Evolutionary conservation across 2,113 vertebrate genomes (phyloP).

Genomic region (Urocolius indicus): DNA sequence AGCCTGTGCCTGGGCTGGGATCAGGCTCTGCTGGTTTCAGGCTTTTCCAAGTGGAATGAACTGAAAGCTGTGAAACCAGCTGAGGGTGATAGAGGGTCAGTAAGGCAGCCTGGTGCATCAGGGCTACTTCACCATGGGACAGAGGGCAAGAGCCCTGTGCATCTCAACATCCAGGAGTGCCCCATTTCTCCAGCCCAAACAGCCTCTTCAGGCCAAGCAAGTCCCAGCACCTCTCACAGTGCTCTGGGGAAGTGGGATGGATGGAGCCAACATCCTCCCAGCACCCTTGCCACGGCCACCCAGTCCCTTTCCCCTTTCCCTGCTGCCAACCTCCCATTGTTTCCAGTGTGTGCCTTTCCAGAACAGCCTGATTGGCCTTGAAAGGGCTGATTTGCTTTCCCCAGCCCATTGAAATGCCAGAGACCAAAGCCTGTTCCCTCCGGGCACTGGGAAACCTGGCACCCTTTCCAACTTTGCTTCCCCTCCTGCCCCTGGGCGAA

Average conservation of each 20-base stretch:
- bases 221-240: neutral
- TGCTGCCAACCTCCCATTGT: neutral
- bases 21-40: neutral
- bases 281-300: neutral
- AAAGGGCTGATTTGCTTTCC: slow-evolving; percentile 58
- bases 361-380: slow-evolving; percentile 6
- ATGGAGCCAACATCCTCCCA: neutral
- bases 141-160: rapidly evolving
- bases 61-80: neutral
- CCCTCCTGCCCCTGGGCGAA: slow-evolving; percentile 25
- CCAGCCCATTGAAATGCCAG: neutral
- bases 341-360: neutral
- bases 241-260: neutral
- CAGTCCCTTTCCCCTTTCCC: neutral
- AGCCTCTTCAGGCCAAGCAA: neutral
- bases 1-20: rapidly evolving
- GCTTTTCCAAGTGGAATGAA: neutral
- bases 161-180: neutral
- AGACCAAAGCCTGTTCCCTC: slow-evolving; percentile 58
- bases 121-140: neutral
- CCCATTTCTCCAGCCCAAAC: neutral
- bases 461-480: slow-evolving; percentile 41
- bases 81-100: neutral
- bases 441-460: slow-evolving; percentile 50
- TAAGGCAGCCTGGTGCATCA: rapidly evolving